These are phyloP conservation scores for Aphaenogaster floridana DNA, from an alignment of 1,140 invertebrate genomes.

Conservation along the genomic window DNA sequence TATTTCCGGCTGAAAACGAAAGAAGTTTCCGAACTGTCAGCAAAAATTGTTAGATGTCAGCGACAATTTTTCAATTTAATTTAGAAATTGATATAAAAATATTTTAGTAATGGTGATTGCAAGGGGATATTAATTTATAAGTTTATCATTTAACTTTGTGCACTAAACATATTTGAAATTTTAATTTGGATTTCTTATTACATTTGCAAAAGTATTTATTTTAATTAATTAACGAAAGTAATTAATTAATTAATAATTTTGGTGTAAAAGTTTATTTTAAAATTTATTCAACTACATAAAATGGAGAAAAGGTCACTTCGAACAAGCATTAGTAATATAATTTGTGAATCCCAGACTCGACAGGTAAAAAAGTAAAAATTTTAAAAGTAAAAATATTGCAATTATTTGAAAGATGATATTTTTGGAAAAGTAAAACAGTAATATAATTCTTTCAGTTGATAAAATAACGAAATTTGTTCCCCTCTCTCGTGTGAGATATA, in stretches of 20 bases:
- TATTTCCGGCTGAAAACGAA: neutral
- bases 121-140: constrained; percentile 13
- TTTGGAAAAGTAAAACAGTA: neutral
- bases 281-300: neutral
- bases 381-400: neutral
- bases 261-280: neutral
- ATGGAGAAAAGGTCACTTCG: neutral
- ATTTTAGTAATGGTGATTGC: neutral
- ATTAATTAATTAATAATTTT: neutral
- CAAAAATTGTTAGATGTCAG: neutral
- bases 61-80: constrained; percentile 10
- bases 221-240: neutral
- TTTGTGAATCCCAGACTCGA: neutral
- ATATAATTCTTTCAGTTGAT: neutral
- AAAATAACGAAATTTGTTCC: neutral
- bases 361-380: neutral
- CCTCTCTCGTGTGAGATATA: too few species aligned
- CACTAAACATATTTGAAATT: neutral
- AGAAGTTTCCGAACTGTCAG: neutral
- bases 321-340: neutral
- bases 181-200: neutral
- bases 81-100: neutral
- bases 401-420: constrained; percentile 13
- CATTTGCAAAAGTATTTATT: neutral
- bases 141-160: neutral